Evolutionary conservation across 2,113 vertebrate genomes (phyloP), one percentile per base, ranked within the genome.

Genomic region (Pampusana beccarii): DNA sequence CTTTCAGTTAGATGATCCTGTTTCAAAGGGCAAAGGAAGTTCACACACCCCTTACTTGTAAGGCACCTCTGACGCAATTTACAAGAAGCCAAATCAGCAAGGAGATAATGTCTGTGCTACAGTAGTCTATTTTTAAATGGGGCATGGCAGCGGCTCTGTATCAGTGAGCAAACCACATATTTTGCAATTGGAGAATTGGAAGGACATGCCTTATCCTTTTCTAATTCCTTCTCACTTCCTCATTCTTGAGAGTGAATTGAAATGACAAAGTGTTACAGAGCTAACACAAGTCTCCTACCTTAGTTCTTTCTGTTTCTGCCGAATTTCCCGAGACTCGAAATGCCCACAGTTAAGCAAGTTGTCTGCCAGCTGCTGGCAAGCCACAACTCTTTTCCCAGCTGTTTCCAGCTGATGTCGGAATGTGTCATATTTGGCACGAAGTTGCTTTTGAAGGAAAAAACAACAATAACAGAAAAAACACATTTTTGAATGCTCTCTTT

Each of bases 391-490:
- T 81, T 98, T 98, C 71, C 94, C 94, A 48, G 98, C 97, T n/a
- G 97, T 95, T 75, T 98, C 98, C 90, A 99, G 50, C 90, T 98
- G 98, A 95, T 94, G 98, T 81, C 90, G 98, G 91, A 99, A 98
- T 1, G 95, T 97, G 28, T 98, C 95, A 71, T 98, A 98, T 95
- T 98, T 98, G 88, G 98, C 98, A 69, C 94, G 90, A 67, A 99
- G 98, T 95, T 98, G 86, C 99, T 99, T 97, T 93, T 84, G 90
- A 96, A 95, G 51, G 25, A 79, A 86, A 80, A 23, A 93, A 80
- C 4, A 80, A 61, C 38, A 53, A 58, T 2, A 67, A 78, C 0
- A 15, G 42, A 54, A 65, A 78, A 61, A 78, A 66, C 2, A 2
- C 10, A n/a, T n/a, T n/a, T 92, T 57, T 72, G 48, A 88, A 15